Percentiles rank a stretch among this genome's conserved stretches.
Conservation (phyloP, 2,888 invertebrate genomes). For the Ptilodon capucinus region DNA sequence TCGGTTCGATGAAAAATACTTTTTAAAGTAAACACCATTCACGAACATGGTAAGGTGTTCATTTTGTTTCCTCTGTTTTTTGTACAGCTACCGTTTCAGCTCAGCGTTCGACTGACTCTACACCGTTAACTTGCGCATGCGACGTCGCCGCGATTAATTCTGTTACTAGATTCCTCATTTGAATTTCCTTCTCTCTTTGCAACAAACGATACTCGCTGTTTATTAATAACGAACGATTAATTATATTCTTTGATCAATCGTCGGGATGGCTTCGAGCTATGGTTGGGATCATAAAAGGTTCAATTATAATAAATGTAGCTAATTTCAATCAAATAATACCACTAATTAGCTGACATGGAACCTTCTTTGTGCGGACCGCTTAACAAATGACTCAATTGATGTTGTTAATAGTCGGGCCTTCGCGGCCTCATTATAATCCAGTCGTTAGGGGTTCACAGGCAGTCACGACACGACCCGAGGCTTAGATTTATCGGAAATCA, state of each 20-base stretch:
- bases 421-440: constrained; percentile 52
- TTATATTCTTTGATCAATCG: constrained; percentile 63
- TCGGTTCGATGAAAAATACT: constrained; percentile 3
- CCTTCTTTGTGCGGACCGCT: constrained; percentile 70
- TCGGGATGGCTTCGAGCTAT: constrained; percentile 55
- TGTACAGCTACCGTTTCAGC: constrained; percentile 53
- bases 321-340: constrained; percentile 80
- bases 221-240: constrained; percentile 63
- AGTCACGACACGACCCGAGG: constrained; percentile 56
- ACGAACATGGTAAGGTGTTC: constrained; percentile 22
- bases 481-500: constrained; percentile 25
- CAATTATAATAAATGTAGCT: constrained; percentile 76
- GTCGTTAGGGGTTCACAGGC: constrained; percentile 42
- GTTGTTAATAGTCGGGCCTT: constrained; percentile 67
- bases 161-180: constrained; percentile 39
- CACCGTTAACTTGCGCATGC: constrained; percentile 64
- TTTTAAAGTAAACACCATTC: constrained; percentile 18
- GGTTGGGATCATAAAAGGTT: constrained; percentile 63
- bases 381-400: constrained; percentile 78
- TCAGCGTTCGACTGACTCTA: constrained; percentile 53
- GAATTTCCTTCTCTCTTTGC: constrained; percentile 17
- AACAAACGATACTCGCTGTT: constrained; percentile 35
- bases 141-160: constrained; percentile 60
- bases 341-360: constrained; percentile 76
- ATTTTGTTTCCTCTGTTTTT: constrained; percentile 41